Base-by-base conservation (phyloP, 2,797 vertebrate genomes). In the Molossus alvarezi region DNA sequence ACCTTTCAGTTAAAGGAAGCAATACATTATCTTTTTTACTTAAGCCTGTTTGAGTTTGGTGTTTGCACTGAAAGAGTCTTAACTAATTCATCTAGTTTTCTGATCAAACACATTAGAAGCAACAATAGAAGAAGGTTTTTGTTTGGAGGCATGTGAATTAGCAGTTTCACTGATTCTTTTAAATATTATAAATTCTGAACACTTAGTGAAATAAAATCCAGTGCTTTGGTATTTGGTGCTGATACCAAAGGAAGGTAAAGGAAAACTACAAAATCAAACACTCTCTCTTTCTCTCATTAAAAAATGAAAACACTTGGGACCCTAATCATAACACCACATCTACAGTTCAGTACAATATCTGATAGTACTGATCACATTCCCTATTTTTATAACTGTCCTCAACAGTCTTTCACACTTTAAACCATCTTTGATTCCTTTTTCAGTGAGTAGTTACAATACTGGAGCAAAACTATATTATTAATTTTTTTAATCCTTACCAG, bases 141-240 rank as follows among this genome's bases (percentile, higher is more conserved):
- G 53, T 53, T 73, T 80, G 51, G 45, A 79, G 25, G 51, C 20
- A 55, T 83, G 55, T 76, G 80, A 93, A 81, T 80, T 60, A 45
- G 41, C 41, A 67, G 20, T 87, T 90, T 96, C 17, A 67, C 48
- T 81, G 91, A 83, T 79, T 96, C 84, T 76, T n/a, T 37, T 51
- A 15, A 48, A n/a, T 41, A 17, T 29, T 84, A 48, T 76, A 89
- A 86, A 93, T 91, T 90, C 57, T 79, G 80, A 91, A 51, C 13
- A 86, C 23, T 21, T 51, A 57, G 79, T 85, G 72, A 94, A 92
- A 79, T 91, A 73, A 90, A 93, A 73, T 81, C n/a, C n/a, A 94
- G 17, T 76, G 12, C 77, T 81, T 91, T 86, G 69, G 33, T 81
- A 45, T 53, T 75, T 91, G 11, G 9, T 90, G 41, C 51, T 65